phyloP scores from a whole-genome alignment of 2,113 vertebrate genomes.

The Trinectes maculatus region DNA sequence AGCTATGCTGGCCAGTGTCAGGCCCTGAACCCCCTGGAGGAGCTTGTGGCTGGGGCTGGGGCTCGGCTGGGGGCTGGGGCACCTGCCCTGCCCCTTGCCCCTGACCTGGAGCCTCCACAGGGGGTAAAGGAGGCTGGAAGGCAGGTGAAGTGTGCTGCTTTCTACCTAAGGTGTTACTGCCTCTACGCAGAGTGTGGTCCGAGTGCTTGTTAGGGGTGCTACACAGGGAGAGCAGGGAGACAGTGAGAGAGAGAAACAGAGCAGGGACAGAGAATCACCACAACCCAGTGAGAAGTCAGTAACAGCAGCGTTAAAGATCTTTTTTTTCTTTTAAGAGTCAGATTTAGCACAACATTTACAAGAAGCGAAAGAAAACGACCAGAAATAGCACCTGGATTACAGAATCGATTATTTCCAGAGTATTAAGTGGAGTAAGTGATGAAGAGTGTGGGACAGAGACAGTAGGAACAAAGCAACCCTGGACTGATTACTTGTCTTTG shows the following conservation, averaged over 20 bases:
- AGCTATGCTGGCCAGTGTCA: conserved; percentile 83
- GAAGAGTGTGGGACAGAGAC: not conserved
- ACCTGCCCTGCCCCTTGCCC: conserved; percentile 61
- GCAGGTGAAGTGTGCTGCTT: conserved; percentile 96
- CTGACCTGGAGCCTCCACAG: conserved; percentile 85
- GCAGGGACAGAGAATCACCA: conserved; percentile 46
- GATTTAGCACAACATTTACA: not conserved
- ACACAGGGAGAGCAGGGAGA: conserved; percentile 74
- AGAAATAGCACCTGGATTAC: conserved; percentile 30
- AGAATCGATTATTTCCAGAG: conserved; percentile 12
- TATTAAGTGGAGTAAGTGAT: conserved; percentile 1
- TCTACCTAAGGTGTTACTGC: conserved; percentile 93
- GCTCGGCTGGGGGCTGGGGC: conserved; percentile 78
- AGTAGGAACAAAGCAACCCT: not conserved
- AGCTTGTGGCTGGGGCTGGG: conserved; percentile 73
- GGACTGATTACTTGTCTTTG: conserved; percentile 87
- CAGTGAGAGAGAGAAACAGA: conserved; percentile 48
- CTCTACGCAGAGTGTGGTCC: conserved; percentile 92
- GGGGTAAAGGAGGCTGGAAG: conserved; percentile 98
- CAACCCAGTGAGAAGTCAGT: conserved; percentile 9
- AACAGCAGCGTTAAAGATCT: conserved; percentile 15
- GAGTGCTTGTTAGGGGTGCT: conserved; percentile 95
- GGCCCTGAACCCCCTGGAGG: conserved; percentile 73
- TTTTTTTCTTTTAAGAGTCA: conserved; percentile 2
- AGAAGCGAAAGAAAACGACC: conserved; percentile 16